Base-by-base conservation (phyloP, 2,888 invertebrate species). In the Acleris sparsana region DNA sequence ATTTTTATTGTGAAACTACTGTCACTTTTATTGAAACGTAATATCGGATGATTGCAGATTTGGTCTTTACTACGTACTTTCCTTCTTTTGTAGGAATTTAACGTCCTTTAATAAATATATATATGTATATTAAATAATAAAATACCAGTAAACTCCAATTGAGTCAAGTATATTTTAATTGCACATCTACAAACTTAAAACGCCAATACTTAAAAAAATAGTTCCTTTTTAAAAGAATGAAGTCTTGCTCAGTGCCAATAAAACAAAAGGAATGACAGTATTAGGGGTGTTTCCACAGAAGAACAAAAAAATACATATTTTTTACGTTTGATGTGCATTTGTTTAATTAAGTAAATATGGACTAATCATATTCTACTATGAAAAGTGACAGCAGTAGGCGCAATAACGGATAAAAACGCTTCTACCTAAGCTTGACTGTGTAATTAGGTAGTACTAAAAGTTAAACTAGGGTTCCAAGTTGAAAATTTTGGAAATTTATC, bases 1-100 rank as follows among this genome's bases (percentile, higher is more conserved):
- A 80, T 78, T 51, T 53, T 49, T 25, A 48, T 44, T 49, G 20
- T 49, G 49, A 20, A 39, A 56, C 55, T 68, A 39, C 55, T 63
- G 66, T 68, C 62, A 63, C 60, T 65, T 56, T 22, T 33, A 25
- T 1, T 25, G 9, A 13, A 39, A 33, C 49, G 13, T 4, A 13
- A 13, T 39, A 17, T 55, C 16, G 48, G 55, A 2, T 60, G 49
- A n/a, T 51, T 44, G 44, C 52, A 43, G 56, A 43, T 29, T 6
- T 53, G 17, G 29, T 25, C 33, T 11, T 33, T 33, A n/a, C n/a
- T n/a, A n/a, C n/a, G n/a, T n/a, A n/a, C n/a, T n/a, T n/a, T n/a
- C n/a, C n/a, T n/a, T n/a, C n/a, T n/a, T n/a, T n/a, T n/a, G n/a
- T n/a, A n/a, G n/a, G 13, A 11, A 33, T 13, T 11, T 33, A 11